A percentile compares a stretch with the other conserved stretches of the same genome.
These are phyloP conservation scores for Brachyopa scutellaris DNA, from an alignment of 2,888 invertebrate genomes.

Conservation along the genomic window DNA sequence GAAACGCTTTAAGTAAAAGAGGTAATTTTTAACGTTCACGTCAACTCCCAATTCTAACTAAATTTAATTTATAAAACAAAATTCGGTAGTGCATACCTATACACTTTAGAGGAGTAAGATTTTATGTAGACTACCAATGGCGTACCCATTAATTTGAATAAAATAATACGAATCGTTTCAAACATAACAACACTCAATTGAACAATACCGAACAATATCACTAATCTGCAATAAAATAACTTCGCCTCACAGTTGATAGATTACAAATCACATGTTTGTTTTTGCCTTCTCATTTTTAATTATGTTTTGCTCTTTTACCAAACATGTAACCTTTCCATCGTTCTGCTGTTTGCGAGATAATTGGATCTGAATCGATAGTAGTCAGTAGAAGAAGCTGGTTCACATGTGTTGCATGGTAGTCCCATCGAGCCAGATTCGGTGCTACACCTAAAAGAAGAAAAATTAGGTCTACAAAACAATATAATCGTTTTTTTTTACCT, in stretches of 20 bases:
- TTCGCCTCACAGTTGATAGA: slow-evolving; percentile 16
- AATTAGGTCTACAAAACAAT: not conserved
- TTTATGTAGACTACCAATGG: slow-evolving; percentile 3
- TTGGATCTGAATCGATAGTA: slow-evolving; percentile 91
- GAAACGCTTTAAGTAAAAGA: slow-evolving; percentile 62
- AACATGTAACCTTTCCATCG: slow-evolving; percentile 98
- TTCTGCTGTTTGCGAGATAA: slow-evolving; percentile 92
- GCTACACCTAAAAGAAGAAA: slow-evolving; percentile 83
- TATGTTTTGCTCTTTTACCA: slow-evolving; percentile 96
- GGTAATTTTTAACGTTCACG: slow-evolving; percentile 57
- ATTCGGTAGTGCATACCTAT: slow-evolving; percentile 8
- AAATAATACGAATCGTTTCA: slow-evolving; percentile 56
- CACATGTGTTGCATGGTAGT: slow-evolving; percentile 99
- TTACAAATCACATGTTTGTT: slow-evolving; percentile 12
- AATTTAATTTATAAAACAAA: slow-evolving; percentile 18
- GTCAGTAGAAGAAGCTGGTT: slow-evolving; percentile 95
- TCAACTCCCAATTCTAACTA: slow-evolving; percentile 19
- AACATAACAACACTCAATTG: slow-evolving; percentile 68
- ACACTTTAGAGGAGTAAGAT: no score
- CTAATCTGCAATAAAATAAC: slow-evolving; percentile 63
- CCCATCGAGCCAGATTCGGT: slow-evolving; percentile 98
- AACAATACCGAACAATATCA: slow-evolving; percentile 72
- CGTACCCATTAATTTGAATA: no score
- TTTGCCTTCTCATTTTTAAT: slow-evolving; percentile 84
- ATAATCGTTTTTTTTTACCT: slow-evolving; percentile 82